phyloP scores from a whole-genome alignment of 1,140 invertebrate species.

The Drosophila sp. region DNA sequence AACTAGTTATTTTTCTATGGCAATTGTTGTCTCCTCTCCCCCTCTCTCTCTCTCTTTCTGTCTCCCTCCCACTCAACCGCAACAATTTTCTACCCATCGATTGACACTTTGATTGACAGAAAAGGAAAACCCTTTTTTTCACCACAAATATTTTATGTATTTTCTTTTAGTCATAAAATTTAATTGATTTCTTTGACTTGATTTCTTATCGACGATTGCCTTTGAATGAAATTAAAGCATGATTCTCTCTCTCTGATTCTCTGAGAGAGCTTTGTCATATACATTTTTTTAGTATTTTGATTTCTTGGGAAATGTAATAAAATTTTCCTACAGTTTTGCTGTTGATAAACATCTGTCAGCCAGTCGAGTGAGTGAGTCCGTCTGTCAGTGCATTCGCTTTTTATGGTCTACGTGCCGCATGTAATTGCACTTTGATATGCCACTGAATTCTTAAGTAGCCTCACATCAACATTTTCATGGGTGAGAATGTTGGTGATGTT shows the following conservation, averaged over 20 bases:
- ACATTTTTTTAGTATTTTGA: conserved; percentile 69
- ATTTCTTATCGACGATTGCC: conserved; percentile 11
- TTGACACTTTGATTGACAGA: conserved; percentile 47
- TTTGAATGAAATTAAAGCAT: conserved; percentile 13
- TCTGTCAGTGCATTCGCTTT: conserved; percentile 28
- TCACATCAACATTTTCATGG: neutral
- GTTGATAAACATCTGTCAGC: conserved; percentile 74
- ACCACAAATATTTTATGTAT: conserved; percentile 23
- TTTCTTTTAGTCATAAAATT: conserved; percentile 32
- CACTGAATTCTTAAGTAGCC: conserved; percentile 55
- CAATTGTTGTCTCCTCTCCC: conserved; percentile 3
- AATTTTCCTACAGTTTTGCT: conserved; percentile 34
- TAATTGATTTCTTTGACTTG: conserved; percentile 38
- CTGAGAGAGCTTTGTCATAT: conserved; percentile 31
- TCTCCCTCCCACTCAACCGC: neutral
- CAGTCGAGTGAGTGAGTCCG: conserved; percentile 24
- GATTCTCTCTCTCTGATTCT: too few species aligned
- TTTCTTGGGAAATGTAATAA: conserved; percentile 73
- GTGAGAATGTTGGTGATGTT: neutral
- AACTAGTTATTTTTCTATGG: conserved; percentile 23
- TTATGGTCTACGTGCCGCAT: conserved; percentile 67
- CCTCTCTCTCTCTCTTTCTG: neutral
- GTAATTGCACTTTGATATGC: conserved; percentile 60
- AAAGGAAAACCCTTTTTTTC: neutral
- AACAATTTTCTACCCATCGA: conserved; percentile 24